phyloP scores from a whole-genome alignment of 2,113 vertebrate genomes.

The Tyto alba region DNA sequence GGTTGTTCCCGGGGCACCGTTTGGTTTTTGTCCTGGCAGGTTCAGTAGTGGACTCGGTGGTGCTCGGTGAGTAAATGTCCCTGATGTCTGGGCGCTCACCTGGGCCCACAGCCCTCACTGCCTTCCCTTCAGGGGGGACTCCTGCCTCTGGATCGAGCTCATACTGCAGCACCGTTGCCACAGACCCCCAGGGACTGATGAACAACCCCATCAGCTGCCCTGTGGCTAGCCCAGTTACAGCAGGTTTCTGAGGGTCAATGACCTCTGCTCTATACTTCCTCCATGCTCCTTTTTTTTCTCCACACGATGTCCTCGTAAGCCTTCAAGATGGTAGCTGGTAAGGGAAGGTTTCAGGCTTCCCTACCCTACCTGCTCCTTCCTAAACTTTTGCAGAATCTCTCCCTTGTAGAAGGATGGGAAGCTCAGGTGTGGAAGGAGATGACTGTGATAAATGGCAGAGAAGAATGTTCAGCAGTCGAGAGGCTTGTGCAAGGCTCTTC shows the following conservation, averaged over 20 bases:
- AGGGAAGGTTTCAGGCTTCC: neutral
- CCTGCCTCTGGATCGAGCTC: too few species aligned
- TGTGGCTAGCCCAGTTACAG: neutral
- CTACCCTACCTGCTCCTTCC: neutral
- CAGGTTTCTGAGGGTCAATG: neutral
- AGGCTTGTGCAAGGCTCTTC: neutral
- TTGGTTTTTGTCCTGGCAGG: too few species aligned
- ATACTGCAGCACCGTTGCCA: neutral
- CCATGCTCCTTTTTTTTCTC: neutral
- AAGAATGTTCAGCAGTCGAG: neutral
- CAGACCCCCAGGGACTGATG: neutral
- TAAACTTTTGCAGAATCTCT: neutral
- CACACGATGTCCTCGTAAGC: accelerated
- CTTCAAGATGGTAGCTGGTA: neutral
- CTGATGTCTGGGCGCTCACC: too few species aligned
- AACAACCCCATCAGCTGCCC: accelerated
- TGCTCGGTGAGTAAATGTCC: neutral
- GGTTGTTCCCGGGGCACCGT: neutral
- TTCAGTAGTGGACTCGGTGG: neutral
- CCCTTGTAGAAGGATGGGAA: neutral
- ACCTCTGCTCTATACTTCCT: neutral
- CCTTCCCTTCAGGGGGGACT: neutral
- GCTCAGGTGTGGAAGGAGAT: neutral
- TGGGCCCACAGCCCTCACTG: neutral
- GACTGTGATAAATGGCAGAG: neutral